phyloP scores from a whole-genome alignment of 2,797 vertebrate genomes.

The Danio albolineatus region DNA sequence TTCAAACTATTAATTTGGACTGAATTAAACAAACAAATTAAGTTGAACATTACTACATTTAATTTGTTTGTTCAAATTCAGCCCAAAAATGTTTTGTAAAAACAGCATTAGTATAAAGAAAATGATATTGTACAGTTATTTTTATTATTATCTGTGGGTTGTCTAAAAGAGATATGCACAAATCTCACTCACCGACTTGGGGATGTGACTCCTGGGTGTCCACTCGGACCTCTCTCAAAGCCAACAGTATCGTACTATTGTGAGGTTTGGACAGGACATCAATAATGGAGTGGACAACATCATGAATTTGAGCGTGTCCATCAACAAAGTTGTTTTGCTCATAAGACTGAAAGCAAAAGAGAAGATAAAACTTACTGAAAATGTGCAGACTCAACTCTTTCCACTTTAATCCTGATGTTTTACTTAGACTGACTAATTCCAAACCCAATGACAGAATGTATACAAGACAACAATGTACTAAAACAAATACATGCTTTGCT shows the following conservation, averaged over 20 bases:
- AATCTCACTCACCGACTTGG: conserved; percentile 71
- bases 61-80: too few species aligned
- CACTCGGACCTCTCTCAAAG: conserved; percentile 92
- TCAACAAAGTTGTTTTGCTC: conserved; percentile 75
- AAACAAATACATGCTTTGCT: too few species aligned
- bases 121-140: background rate
- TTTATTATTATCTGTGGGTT: too few species aligned
- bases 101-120: background rate
- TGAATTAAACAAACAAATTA: too few species aligned
- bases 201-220: conserved; percentile 78
- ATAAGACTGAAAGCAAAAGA: conserved; percentile 81
- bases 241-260: conserved; percentile 89
- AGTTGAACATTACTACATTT: too few species aligned
- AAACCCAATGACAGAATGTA: background rate
- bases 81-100: too few species aligned
- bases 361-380: background rate
- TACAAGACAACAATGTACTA: too few species aligned
- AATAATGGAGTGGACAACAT: conserved; percentile 84
- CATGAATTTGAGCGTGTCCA: conserved; percentile 86
- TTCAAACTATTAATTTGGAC: too few species aligned
- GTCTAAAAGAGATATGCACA: background rate
- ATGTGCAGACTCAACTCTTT: background rate
- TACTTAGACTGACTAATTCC: background rate
- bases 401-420: background rate
- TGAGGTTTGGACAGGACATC: conserved; percentile 85